Conservation (phyloP, 2,888 invertebrate genomes). For the Scaptomyza polygonia region DNA sequence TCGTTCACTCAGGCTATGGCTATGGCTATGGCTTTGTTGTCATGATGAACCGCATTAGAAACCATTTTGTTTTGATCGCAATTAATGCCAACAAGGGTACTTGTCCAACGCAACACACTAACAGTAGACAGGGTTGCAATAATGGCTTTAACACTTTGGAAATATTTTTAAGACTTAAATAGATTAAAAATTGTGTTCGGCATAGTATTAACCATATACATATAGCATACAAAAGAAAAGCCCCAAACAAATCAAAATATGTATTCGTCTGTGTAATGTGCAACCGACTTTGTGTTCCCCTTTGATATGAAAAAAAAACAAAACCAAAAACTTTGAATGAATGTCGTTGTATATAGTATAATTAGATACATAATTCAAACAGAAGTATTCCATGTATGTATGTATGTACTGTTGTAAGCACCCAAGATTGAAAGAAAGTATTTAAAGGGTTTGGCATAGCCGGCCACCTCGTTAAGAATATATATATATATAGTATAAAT, state of each 20-base stretch:
- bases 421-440: slow-evolving; percentile 7
- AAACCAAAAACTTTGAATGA: slow-evolving; percentile 14
- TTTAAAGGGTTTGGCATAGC: slow-evolving; percentile 14
- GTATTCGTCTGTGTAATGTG: slow-evolving; percentile 7
- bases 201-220: neutral
- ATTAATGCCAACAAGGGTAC: slow-evolving; percentile 25
- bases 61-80: neutral
- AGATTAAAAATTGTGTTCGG: slow-evolving; percentile 14
- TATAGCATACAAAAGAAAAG: neutral
- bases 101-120: slow-evolving; percentile 1
- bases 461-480: slow-evolving; percentile 12
- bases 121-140: slow-evolving; percentile 4
- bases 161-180: neutral
- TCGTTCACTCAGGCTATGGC: slow-evolving; percentile 44
- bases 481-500: neutral
- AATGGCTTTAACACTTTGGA: slow-evolving; percentile 8
- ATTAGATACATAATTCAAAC: slow-evolving; percentile 22
- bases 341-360: slow-evolving; percentile 24
- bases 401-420: slow-evolving; percentile 22
- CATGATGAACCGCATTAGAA: slow-evolving; percentile 18
- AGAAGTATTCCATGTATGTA: slow-evolving; percentile 35
- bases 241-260: neutral
- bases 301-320: too few species aligned
- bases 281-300: slow-evolving; percentile 7
- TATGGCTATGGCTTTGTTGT: slow-evolving; percentile 29